These are phyloP conservation scores for Hylyphantes graminicola DNA, from an alignment of 1,140 invertebrate genomes.

Conservation along the genomic window DNA sequence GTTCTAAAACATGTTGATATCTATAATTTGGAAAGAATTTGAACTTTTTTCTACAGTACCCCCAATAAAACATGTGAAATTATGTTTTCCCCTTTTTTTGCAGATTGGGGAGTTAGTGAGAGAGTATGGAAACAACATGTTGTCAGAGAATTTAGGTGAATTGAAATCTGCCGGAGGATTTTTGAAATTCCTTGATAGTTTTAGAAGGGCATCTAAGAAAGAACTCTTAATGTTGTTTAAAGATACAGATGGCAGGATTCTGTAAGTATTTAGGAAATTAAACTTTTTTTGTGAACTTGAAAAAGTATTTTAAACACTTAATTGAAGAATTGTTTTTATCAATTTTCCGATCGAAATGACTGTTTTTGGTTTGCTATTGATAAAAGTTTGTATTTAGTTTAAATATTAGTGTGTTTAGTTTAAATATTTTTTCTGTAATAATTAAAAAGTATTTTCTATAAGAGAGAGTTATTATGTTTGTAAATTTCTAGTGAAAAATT, in stretches of 20 bases:
- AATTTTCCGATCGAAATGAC: too few species aligned
- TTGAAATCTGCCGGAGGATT: constrained; percentile 75
- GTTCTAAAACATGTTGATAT: too few species aligned
- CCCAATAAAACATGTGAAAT: too few species aligned
- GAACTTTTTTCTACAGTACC: too few species aligned
- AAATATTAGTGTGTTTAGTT: too few species aligned
- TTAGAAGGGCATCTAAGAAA: constrained; percentile 72
- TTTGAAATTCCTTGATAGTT: constrained; percentile 73
- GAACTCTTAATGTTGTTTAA: constrained; percentile 75
- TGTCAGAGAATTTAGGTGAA: constrained; percentile 73
- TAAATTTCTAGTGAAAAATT: too few species aligned
- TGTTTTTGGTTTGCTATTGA: too few species aligned
- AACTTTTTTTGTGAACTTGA: neutral
- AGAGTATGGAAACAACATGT: constrained; percentile 71
- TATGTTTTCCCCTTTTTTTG: constrained; percentile 8
- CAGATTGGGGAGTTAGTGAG: constrained; percentile 72
- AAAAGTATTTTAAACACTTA: neutral
- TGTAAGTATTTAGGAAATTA: constrained; percentile 66
- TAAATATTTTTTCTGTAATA: too few species aligned
- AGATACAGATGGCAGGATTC: constrained; percentile 70
- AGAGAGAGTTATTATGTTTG: too few species aligned
- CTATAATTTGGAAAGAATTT: too few species aligned
- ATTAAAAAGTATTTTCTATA: too few species aligned
- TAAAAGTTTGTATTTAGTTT: too few species aligned
- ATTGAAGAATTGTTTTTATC: neutral